These are phyloP conservation scores for Nothoprocta pentlandii DNA, from an alignment of 2,113 vertebrate species.

Conservation along the genomic window DNA sequence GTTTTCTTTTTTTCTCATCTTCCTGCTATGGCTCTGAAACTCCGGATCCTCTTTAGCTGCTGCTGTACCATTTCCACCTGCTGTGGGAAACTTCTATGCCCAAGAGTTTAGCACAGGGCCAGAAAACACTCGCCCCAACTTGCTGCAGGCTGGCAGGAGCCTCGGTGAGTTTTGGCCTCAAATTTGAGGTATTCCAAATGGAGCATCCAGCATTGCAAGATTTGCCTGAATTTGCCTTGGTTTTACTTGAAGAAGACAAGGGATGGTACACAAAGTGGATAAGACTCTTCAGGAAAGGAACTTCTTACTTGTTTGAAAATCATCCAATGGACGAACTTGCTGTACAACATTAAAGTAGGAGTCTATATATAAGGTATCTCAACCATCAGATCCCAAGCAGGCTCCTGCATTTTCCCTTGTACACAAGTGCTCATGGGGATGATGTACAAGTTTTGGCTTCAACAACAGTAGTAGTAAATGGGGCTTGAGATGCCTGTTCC, in stretches of 20 bases:
- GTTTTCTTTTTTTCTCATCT: slow-evolving; percentile 10
- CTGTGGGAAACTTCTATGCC: neutral
- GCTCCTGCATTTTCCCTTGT: neutral
- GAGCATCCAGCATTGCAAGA: neutral
- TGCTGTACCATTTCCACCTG: neutral
- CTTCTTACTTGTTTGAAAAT: neutral
- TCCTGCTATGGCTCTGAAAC: neutral
- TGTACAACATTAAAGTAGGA: neutral
- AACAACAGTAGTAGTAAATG: neutral
- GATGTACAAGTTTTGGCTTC: neutral
- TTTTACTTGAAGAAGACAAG: neutral
- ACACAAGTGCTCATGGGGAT: rapidly evolving
- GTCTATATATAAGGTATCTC: rapidly evolving
- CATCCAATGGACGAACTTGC: neutral
- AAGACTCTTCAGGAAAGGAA: neutral
- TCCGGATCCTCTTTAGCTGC: neutral
- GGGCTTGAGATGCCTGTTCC: neutral
- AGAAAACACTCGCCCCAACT: neutral
- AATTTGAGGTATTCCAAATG: neutral
- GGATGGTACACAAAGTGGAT: neutral
- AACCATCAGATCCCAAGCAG: no score
- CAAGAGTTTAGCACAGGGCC: neutral
- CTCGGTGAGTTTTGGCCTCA: neutral
- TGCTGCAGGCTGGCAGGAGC: neutral
- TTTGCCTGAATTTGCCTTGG: no score